These are phyloP conservation scores for Arrhopalites spinosus DNA, from an alignment of 2,888 invertebrate species.

Conservation along the genomic window DNA sequence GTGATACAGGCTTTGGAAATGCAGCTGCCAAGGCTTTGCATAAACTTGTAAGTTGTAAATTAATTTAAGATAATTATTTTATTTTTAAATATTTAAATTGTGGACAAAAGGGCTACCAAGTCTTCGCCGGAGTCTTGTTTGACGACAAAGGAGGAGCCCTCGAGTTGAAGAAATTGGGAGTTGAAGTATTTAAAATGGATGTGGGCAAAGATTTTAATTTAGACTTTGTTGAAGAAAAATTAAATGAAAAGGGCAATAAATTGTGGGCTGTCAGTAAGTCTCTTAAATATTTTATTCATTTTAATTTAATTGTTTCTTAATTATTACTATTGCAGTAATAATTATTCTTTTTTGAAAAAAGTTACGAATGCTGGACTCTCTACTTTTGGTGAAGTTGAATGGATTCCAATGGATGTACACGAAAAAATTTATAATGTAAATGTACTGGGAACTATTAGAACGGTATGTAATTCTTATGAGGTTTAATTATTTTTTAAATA, in stretches of 20 bases:
- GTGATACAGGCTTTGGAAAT: slow-evolving; percentile 76
- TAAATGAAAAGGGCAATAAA: slow-evolving; percentile 16
- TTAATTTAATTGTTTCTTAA: no score
- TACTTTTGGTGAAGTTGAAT: slow-evolving; percentile 60
- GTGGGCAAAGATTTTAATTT: slow-evolving; percentile 58
- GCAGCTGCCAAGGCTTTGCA: slow-evolving; percentile 78
- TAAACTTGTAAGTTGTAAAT: slow-evolving; percentile 64
- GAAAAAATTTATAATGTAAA: slow-evolving; percentile 58
- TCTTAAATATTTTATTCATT: no score
- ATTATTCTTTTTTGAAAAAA: no score
- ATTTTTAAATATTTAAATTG: neutral
- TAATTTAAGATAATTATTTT: neutral
- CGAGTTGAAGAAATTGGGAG: slow-evolving; percentile 46
- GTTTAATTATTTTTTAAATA: no score
- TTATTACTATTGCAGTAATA: slow-evolving; percentile 81
- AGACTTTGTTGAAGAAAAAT: slow-evolving; percentile 2
- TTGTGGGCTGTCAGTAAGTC: slow-evolving; percentile 89
- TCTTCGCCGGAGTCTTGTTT: slow-evolving; percentile 72
- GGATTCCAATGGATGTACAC: slow-evolving; percentile 56
- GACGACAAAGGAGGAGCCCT: slow-evolving; percentile 52
- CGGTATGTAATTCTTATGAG: no score
- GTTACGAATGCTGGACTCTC: slow-evolving; percentile 74
- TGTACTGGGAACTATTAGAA: slow-evolving; percentile 60
- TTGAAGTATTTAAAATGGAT: slow-evolving; percentile 59
- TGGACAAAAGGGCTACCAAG: slow-evolving; percentile 71